Evolutionary conservation across 2,888 invertebrate genomes (phyloP).

Genomic region (Polietes domitor): DNA sequence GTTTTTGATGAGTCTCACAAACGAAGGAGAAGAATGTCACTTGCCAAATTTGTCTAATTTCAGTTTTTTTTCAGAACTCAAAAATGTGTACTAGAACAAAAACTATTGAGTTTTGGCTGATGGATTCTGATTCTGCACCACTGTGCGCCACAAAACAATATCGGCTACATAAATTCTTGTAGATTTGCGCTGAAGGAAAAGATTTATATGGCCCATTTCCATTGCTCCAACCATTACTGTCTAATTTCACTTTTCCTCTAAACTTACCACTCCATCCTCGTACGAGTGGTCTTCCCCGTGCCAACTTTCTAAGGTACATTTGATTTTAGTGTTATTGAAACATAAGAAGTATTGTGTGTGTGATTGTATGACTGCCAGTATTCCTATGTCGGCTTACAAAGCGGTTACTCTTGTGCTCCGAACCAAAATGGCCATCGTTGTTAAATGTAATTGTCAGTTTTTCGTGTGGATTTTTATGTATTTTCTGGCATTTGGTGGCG

Average conservation of each 20-base stretch:
- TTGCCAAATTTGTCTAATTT: too few species aligned
- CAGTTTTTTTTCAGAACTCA: too few species aligned
- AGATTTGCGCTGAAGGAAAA: too few species aligned
- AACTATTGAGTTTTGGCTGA: too few species aligned
- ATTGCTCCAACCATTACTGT: too few species aligned
- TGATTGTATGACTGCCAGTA: background rate
- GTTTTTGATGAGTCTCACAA: too few species aligned
- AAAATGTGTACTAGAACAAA: too few species aligned
- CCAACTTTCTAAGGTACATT: constrained; percentile 54
- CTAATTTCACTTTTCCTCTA: background rate
- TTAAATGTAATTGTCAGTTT: constrained; percentile 33
- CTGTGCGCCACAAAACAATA: too few species aligned
- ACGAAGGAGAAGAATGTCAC: too few species aligned
- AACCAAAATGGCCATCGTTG: background rate
- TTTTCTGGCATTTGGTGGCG: constrained; percentile 7
- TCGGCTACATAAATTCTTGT: too few species aligned
- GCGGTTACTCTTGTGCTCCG: background rate
- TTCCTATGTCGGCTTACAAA: background rate
- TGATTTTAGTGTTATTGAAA: constrained; percentile 58
- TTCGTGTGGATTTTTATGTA: constrained; percentile 1
- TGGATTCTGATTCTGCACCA: too few species aligned
- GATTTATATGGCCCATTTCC: too few species aligned
- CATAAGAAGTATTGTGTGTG: constrained; percentile 34
- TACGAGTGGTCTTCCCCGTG: background rate
- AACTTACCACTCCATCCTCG: background rate